A percentile compares a stretch with the other conserved stretches of the same genome.
Conservation (phyloP, 2,888 invertebrate species). For the Bhutanitis thaidina region DNA sequence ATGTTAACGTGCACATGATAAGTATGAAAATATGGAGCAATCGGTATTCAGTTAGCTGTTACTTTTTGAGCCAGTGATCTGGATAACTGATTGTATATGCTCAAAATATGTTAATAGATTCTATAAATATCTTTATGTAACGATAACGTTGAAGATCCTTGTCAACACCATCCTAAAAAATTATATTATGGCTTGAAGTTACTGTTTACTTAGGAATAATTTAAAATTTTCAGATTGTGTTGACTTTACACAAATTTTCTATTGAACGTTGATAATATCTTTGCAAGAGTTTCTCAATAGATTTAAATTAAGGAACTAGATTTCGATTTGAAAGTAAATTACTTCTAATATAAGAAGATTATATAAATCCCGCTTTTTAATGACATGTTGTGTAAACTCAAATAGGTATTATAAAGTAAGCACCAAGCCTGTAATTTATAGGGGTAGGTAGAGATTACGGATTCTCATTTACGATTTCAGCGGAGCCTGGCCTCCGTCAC, state of each 20-base stretch:
- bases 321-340: too few relatives aligned
- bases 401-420: too few relatives aligned
- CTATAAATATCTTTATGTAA: conserved; percentile 5
- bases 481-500: too few relatives aligned
- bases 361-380: too few relatives aligned
- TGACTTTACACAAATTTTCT: conserved; percentile 3
- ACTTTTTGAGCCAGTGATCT: conserved; percentile 19
- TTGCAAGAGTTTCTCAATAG: not conserved
- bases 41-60: not conserved
- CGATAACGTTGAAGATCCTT: conserved; percentile 1
- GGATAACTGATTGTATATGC: conserved; percentile 8
- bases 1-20: not conserved
- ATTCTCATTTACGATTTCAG: too few relatives aligned
- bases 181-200: conserved; percentile 5
- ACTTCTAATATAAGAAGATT: too few relatives aligned
- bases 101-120: conserved; percentile 7
- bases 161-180: not conserved
- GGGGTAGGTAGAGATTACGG: too few relatives aligned
- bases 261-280: not conserved
- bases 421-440: too few relatives aligned
- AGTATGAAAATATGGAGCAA: not conserved
- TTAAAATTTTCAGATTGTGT: conserved; percentile 11
- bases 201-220: conserved; percentile 16
- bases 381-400: too few relatives aligned
- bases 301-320: too few relatives aligned